Base-by-base conservation (phyloP, 2,888 invertebrate genomes). In the Netelia virgata region DNA sequence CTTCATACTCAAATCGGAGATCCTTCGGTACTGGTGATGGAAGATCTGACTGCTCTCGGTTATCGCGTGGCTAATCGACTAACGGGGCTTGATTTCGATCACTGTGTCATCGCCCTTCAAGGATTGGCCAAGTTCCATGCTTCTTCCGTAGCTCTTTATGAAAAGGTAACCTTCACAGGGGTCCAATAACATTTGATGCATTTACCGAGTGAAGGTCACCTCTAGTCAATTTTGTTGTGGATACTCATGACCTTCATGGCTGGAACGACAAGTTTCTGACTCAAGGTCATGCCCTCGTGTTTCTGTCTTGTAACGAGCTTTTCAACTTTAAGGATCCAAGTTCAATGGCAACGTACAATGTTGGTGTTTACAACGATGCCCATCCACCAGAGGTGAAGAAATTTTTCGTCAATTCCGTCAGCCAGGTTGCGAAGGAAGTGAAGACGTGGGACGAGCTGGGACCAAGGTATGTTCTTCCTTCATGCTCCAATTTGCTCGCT, bases 81-180 rank as follows among this genome's bases (percentile, higher is more conserved):
- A 84, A 88, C 89, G 68, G 95, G 95, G 14, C 93, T 95, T 23
- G 95, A 95, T 90, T 92, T 95, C 87, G 92, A 93, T 11, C 95
- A 95, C 88, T 94, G 94, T 81, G 88, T 94, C 55, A 86, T 95
- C 53, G 94, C 95, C 8, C 88, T 95, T 0, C 92, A 91, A 74
- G 94, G 94, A 89, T 89, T 95, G 89, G 95, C 94, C 1, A 94
- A 93, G 86, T 94, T 95, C 88, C 95, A 95, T 89, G 95, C 95
- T 11, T 94, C 94, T 18, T 95, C 95, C 0, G 94, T 95, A 85
- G 93, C 95, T 57, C 87, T 95, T 77, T 93, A 93, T 61, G 94
- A 95, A 88, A 94, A 94, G 93, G 95, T 95, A 90, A 89, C 88
- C 5, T 11, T n/a, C 1, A n/a, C 3, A 53, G 3, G 53, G 8